Evolutionary conservation across 2,113 vertebrate genomes (phyloP).

Genomic region (Bettongia penicillata): DNA sequence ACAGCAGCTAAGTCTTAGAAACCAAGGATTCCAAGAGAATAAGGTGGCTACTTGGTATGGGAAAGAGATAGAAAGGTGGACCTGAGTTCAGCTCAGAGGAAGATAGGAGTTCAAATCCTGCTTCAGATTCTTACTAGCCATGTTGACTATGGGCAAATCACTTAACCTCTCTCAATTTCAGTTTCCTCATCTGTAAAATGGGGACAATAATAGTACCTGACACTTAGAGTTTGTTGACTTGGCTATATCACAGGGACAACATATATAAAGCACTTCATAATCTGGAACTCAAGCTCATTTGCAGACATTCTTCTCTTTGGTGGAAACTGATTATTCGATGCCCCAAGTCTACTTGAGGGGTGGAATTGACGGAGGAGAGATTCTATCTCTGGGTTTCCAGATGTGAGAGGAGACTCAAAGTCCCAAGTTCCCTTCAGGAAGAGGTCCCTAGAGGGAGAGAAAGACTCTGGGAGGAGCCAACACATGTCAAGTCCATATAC

Average conservation of each 20-base stretch:
- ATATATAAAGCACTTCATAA: background rate
- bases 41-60: background rate
- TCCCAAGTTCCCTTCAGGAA: background rate
- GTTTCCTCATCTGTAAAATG: background rate
- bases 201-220: background rate
- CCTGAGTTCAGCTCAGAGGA: background rate
- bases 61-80: background rate
- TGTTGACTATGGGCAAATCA: background rate
- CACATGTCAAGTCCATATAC: background rate
- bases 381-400: background rate
- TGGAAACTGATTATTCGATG: background rate
- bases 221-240: background rate
- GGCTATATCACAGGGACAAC: background rate
- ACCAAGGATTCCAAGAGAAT: background rate
- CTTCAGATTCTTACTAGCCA: background rate
- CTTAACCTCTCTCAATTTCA: too few species aligned
- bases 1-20: background rate
- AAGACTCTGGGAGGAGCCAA: background rate
- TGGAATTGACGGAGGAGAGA: background rate
- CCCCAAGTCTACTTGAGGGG: background rate
- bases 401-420: background rate
- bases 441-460: background rate
- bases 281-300: background rate
- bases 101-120: background rate
- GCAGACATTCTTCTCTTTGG: background rate